Evolutionary conservation across 2,888 invertebrate species (phyloP).

Genomic region (Chloromyia formosa): DNA sequence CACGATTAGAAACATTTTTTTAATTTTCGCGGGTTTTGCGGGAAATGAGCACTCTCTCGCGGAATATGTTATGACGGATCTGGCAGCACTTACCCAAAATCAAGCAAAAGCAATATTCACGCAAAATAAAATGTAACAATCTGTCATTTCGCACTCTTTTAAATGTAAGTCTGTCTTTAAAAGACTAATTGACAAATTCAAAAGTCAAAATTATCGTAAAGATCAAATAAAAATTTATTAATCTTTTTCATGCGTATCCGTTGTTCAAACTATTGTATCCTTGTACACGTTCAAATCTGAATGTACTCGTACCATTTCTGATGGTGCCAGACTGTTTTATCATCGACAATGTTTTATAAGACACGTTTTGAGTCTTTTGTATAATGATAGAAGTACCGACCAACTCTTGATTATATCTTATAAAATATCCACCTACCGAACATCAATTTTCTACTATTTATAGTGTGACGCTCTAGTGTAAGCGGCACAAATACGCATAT

Average conservation of each 20-base stretch:
- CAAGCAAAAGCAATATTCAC: too few species aligned
- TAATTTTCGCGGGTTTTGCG: too few species aligned
- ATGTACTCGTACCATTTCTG: background rate
- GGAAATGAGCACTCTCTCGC: too few species aligned
- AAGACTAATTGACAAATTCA: background rate
- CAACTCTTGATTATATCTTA: background rate
- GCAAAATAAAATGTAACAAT: too few species aligned
- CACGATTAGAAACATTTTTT: too few species aligned
- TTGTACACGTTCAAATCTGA: background rate
- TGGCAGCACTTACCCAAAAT: too few species aligned
- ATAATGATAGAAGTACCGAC: background rate
- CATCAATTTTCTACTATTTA: conserved; percentile 7
- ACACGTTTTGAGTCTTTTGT: background rate
- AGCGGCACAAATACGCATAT: background rate
- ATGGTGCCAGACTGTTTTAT: background rate
- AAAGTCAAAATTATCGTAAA: background rate
- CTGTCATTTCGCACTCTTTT: too few species aligned
- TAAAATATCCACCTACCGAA: conserved; percentile 12
- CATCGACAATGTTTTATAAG: background rate
- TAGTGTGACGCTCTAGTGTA: background rate
- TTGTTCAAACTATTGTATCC: background rate
- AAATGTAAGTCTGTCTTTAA: too few species aligned
- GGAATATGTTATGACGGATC: too few species aligned
- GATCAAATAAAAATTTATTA: conserved; percentile 4
- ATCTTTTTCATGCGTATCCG: conserved; percentile 8